These are phyloP conservation scores for Tetranychus urticae DNA, from an alignment of 1,140 invertebrate genomes.

Conservation along the genomic window DNA sequence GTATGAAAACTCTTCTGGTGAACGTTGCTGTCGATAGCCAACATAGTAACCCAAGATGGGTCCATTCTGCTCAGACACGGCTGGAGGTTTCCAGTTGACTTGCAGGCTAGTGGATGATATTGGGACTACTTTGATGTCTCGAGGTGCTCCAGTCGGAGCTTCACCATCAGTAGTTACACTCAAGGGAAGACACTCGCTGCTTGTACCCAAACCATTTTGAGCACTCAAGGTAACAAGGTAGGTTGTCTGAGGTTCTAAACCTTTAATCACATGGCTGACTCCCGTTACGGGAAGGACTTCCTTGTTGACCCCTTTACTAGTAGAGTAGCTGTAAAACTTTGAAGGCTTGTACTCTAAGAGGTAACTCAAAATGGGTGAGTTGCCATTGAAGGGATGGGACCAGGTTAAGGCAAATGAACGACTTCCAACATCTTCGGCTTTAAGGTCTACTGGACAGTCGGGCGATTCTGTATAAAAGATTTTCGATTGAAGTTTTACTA, in stretches of 20 bases:
- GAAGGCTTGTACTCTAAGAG: conserved; percentile 49
- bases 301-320: background rate
- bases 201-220: conserved; percentile 83
- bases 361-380: conserved; percentile 43
- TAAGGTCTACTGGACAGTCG: conserved; percentile 18
- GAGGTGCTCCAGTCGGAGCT: conserved; percentile 18
- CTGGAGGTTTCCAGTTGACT: conserved; percentile 18
- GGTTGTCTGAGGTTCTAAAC: conserved; percentile 60
- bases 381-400: conserved; percentile 50
- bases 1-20: background rate
- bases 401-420: conserved; percentile 40
- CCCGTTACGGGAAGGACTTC: background rate
- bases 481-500: conserved; percentile 43
- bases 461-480: conserved; percentile 53
- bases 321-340: background rate
- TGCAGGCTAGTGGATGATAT: conserved; percentile 22
- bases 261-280: conserved; percentile 34
- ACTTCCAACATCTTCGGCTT: conserved; percentile 19
- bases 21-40: conserved; percentile 12
- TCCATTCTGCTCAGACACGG: conserved; percentile 10
- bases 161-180: conserved; percentile 58
- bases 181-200: conserved; percentile 66
- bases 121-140: conserved; percentile 19
- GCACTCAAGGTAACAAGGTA: conserved; percentile 87
- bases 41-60: conserved; percentile 22